Percentiles rank a stretch among this genome's conserved stretches.
Evolutionary conservation across 2,888 invertebrate genomes (phyloP).

Genomic region (Parnassius orleans): DNA sequence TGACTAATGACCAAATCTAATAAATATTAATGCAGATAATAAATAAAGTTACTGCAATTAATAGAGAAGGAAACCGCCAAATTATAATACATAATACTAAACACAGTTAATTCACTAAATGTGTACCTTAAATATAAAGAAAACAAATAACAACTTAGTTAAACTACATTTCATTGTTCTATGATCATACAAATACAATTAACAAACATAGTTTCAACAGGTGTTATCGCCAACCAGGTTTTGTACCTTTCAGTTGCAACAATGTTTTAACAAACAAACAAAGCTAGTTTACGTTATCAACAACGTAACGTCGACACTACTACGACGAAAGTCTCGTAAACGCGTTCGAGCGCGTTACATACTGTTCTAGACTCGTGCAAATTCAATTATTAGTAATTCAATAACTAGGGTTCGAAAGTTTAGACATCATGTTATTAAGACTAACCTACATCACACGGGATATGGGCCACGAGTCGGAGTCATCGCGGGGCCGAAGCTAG

Average conservation of each 20-base stretch:
- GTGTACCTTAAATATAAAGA: constrained; percentile 11
- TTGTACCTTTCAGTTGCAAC: background rate
- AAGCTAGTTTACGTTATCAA: constrained; percentile 11
- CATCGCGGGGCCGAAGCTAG: constrained; percentile 33
- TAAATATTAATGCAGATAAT: background rate
- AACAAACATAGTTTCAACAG: constrained; percentile 10
- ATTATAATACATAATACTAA: constrained; percentile 16
- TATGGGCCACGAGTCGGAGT: constrained; percentile 30
- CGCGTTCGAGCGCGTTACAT: background rate
- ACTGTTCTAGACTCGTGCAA: constrained; percentile 15
- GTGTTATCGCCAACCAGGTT: constrained; percentile 1
- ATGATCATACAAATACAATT: constrained; percentile 30
- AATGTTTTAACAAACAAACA: background rate
- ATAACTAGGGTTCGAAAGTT: constrained; percentile 16
- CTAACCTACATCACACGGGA: constrained; percentile 53
- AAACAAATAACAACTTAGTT: constrained; percentile 25
- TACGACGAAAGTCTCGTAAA: background rate
- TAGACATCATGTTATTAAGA: constrained; percentile 36
- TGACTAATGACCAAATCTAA: constrained; percentile 7
- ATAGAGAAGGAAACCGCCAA: constrained; percentile 9
- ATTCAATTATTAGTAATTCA: constrained; percentile 11
- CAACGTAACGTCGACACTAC: constrained; percentile 10
- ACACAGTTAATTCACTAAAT: constrained; percentile 3
- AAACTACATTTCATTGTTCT: constrained; percentile 21
- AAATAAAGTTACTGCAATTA: background rate